phyloP scores from a whole-genome alignment of 2,113 vertebrate genomes.

The Anguilla rostrata region DNA sequence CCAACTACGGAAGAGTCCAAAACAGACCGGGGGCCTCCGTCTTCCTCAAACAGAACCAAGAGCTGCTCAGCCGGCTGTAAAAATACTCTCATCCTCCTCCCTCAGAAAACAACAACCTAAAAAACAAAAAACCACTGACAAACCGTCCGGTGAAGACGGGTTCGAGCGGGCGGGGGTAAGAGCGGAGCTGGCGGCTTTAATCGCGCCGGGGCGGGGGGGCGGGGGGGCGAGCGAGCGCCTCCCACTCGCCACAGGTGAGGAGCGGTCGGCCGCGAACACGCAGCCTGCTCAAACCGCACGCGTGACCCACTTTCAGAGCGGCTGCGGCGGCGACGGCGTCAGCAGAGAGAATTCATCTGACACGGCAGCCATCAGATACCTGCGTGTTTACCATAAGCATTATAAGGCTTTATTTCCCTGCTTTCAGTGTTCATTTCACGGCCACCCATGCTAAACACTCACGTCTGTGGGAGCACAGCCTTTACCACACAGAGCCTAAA shows the following conservation, averaged over 20 bases:
- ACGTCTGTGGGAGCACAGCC: too few relatives aligned
- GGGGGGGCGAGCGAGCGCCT: background rate
- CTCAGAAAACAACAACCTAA: background rate
- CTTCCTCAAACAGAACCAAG: background rate
- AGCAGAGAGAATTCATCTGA: background rate
- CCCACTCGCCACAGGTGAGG: background rate
- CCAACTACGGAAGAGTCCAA: background rate
- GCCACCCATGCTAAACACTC: too few relatives aligned
- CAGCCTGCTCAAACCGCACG: constrained; percentile 4
- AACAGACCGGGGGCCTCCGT: background rate
- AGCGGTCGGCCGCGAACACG: background rate
- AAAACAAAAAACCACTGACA: background rate
- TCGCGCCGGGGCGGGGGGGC: background rate
- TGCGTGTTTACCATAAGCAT: background rate
- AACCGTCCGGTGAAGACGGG: background rate
- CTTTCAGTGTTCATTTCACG: background rate
- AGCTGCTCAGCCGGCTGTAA: background rate
- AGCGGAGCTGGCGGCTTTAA: background rate
- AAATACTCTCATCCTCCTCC: background rate
- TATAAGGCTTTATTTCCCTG: background rate
- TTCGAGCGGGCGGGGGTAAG: background rate
- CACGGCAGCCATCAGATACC: background rate
- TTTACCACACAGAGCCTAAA: too few relatives aligned
- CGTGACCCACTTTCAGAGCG: background rate
- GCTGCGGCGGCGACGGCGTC: background rate